phyloP scores from a whole-genome alignment of 2,797 vertebrate species.

The Macropodus opercularis region DNA sequence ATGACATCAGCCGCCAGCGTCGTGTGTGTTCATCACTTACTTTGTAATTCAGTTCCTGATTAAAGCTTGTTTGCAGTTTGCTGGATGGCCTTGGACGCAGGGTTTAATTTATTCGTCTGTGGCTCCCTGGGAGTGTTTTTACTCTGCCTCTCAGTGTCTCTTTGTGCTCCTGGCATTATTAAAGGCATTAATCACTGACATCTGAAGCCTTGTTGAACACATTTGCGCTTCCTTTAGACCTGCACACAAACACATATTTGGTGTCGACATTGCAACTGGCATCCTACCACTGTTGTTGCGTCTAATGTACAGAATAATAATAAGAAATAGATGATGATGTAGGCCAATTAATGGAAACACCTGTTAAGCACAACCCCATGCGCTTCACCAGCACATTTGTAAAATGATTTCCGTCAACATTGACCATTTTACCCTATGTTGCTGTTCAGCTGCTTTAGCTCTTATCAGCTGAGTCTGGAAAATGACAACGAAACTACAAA shows the following conservation, averaged over 20 bases:
- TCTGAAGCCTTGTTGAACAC: slow-evolving; percentile 65
- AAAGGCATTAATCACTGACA: slow-evolving; percentile 76
- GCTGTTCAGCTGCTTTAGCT: too few species aligned
- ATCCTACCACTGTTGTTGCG: neutral
- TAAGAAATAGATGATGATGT: too few species aligned
- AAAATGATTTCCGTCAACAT: too few species aligned
- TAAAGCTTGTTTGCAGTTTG: slow-evolving; percentile 74
- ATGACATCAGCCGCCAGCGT: slow-evolving; percentile 30
- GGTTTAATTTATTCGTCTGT: slow-evolving; percentile 62
- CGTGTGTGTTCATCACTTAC: slow-evolving; percentile 1
- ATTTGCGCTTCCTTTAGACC: neutral
- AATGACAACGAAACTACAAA: too few species aligned
- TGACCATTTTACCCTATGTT: too few species aligned
- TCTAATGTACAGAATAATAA: neutral
- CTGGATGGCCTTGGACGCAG: slow-evolving; percentile 63
- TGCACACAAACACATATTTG: slow-evolving; percentile 7
- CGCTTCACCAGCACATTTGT: too few species aligned
- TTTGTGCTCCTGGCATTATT: slow-evolving; percentile 73
- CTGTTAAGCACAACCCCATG: neutral
- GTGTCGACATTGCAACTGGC: slow-evolving; percentile 8
- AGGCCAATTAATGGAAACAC: too few species aligned
- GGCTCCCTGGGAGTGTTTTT: slow-evolving; percentile 55
- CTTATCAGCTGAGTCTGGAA: too few species aligned
- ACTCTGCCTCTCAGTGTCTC: slow-evolving; percentile 57
- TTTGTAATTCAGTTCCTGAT: slow-evolving; percentile 64